A percentile compares a stretch with the other conserved stretches of the same genome.
phyloP scores from a whole-genome alignment of 2,888 invertebrate species.

The Dorcus hopei region DNA sequence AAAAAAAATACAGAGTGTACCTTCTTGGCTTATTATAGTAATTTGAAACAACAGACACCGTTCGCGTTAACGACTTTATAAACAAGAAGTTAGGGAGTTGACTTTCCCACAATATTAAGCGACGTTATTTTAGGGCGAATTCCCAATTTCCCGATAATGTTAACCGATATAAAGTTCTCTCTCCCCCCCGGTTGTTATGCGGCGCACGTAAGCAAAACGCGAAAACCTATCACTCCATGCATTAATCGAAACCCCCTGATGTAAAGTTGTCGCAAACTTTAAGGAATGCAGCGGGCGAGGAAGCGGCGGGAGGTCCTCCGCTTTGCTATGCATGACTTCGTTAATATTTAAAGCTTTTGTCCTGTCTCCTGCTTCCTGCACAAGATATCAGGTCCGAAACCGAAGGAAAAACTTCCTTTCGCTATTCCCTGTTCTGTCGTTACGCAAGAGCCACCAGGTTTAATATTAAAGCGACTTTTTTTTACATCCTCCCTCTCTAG shows the following conservation, averaged over 20 bases:
- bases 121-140: no score
- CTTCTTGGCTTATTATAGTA: no score
- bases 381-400: constrained; percentile 18
- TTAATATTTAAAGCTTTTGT: constrained; percentile 36
- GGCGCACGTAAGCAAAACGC: no score
- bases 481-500: constrained; percentile 3
- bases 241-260: constrained; percentile 10
- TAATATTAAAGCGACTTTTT: constrained; percentile 44
- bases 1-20: no score
- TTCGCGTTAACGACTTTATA: no score
- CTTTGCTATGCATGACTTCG: constrained; percentile 36
- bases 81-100: no score
- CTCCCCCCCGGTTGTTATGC: no score
- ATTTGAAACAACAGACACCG: no score
- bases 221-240: no score
- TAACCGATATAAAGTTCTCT: no score
- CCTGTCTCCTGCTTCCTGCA: constrained; percentile 20
- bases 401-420: constrained; percentile 20
- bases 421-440: constrained; percentile 44
- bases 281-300: constrained; percentile 12
- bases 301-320: constrained; percentile 8
- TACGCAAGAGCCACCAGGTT: constrained; percentile 44
- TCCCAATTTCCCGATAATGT: no score
- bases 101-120: no score
- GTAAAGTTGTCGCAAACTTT: constrained; percentile 18